Evolutionary conservation across 2,113 vertebrate species (phyloP), one percentile per base, ranked within the genome.

Genomic region (Larimichthys polyactis): DNA sequence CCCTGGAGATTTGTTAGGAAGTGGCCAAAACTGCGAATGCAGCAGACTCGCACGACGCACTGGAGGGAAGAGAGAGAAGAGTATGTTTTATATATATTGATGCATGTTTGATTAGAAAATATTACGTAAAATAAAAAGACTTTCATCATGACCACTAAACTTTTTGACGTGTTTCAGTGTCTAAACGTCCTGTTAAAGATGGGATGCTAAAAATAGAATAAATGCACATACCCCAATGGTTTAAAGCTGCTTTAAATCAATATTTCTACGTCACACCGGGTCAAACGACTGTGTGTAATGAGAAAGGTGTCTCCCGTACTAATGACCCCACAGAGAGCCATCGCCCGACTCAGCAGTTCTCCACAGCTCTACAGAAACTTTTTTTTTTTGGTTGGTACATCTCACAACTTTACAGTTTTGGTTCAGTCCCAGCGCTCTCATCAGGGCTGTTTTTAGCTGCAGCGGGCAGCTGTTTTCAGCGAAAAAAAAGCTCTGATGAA

Each of bases 11-110:
- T 96, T 16, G 96, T 96, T 0, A 99, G 94, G 82, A 99, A 99
- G 94, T 99, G 98, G 32, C 98, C 98, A 2, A 99, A 99, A 93
- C 98, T 99, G 63, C 98, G 97, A 44, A 99, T 97, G 91, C 96
- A 98, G 92, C 97, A 97, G 77, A 97, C 93, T 1, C 98, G 95
- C 57, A 98, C 94, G 0, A 97, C 93, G 0, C 96, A 96, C 98
- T 99, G 95, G 44, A 59, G 60, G 64, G 75, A 27, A 57, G 19
- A 49, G 27, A 48, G 1, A 43, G 27, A 19, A 0, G 44, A 10
- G 57, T 1, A 17, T 46, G 46, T 2, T 15, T 58, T 3, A 5
- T 12, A 58, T 36, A 22, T n/a, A 27, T 27, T 27, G 12, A 27
- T 24, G 49, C 4, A 6, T 3, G 15, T 24, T 44, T 16, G 24